Evolutionary conservation across 2,113 vertebrate species (phyloP), one percentile per base, ranked within the genome.

Genomic region (Edolisoma coerulescens): DNA sequence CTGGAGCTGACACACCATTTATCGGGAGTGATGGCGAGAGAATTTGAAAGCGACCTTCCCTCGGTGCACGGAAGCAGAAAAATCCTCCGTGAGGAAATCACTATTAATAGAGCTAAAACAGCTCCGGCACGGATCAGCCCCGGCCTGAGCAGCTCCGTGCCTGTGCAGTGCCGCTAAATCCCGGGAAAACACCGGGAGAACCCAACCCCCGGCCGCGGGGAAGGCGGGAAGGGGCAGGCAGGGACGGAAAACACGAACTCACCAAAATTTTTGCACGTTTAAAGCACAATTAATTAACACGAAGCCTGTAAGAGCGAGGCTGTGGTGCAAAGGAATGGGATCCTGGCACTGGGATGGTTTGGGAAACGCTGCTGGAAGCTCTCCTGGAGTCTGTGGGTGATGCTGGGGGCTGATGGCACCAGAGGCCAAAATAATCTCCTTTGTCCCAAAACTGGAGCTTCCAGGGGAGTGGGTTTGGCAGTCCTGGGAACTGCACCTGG

Each of bases 1-100:
- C 96, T 87, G 92, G 92, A 90, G 13, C 73, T 73, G 96, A 74
- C 96, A 85, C 74, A 5, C 78, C 86, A 10, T 92, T 97, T 95
- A 93, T 85, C 11, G 74, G 76, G 67, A 97, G 83, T 3, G 93
- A 96, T 68, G 10, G 94, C 53, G 42, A 76, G 49, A 49, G 93
- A 32, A 93, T 85, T 7, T 30, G 84, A 95, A 73, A 94, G 94
- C 89, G 56, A 86, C 94, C 91, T 92, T 90, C 90, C 90, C 92
- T 2, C 5, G 91, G 94, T 17, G 87, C 90, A 70, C 1, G 39
- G 95, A 93, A 91, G 95, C 96, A 77, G 60, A 91, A 97, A 95
- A 91, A 73, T 27, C 75, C 91, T 85, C 52, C 6, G 90, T 9
- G 84, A 95, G 94, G 97, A 91, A 93, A 76, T 35, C 24, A 13